A percentile compares a stretch with the other conserved stretches of the same genome.
phyloP scores from a whole-genome alignment of 2,888 invertebrate species.

The Anticlea derivata region DNA sequence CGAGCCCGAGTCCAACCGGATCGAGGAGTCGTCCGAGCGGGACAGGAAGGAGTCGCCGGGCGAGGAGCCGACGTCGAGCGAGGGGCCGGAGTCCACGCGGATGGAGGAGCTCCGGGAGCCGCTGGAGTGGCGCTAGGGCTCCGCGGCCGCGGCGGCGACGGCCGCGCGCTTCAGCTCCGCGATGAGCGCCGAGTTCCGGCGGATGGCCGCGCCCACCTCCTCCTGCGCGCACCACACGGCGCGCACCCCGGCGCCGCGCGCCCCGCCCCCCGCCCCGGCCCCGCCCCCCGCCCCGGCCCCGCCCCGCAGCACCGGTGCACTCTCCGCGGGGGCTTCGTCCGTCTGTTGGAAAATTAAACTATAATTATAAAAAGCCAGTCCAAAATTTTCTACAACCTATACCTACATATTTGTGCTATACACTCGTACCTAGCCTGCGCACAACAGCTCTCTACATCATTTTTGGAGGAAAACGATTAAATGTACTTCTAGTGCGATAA shows the following conservation, averaged over 20 bases:
- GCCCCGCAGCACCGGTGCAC: slow-evolving; percentile 24
- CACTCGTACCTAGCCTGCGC: too few species aligned
- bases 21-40: slow-evolving; percentile 3
- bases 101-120: not conserved
- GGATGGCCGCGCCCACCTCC: slow-evolving; percentile 49
- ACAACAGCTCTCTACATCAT: too few species aligned
- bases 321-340: not conserved
- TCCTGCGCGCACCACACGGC: slow-evolving; percentile 62
- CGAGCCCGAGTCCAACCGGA: slow-evolving; percentile 14
- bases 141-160: slow-evolving; percentile 29
- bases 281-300: slow-evolving; percentile 38
- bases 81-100: not conserved
- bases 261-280: slow-evolving; percentile 19
- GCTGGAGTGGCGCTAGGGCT: slow-evolving; percentile 36
- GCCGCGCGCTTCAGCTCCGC: slow-evolving; percentile 36
- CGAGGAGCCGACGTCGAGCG: not conserved
- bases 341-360: not conserved
- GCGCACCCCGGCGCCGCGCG: slow-evolving; percentile 52
- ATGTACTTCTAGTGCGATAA: too few species aligned
- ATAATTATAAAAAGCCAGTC: too few species aligned
- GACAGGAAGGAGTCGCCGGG: slow-evolving; percentile 8
- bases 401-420: too few species aligned
- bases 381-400: too few species aligned
- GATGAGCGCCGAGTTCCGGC: slow-evolving; percentile 54
- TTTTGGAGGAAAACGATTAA: too few species aligned